These are phyloP conservation scores for Lasioglossum marginatum DNA, from an alignment of 2,888 invertebrate species.

Conservation along the genomic window DNA sequence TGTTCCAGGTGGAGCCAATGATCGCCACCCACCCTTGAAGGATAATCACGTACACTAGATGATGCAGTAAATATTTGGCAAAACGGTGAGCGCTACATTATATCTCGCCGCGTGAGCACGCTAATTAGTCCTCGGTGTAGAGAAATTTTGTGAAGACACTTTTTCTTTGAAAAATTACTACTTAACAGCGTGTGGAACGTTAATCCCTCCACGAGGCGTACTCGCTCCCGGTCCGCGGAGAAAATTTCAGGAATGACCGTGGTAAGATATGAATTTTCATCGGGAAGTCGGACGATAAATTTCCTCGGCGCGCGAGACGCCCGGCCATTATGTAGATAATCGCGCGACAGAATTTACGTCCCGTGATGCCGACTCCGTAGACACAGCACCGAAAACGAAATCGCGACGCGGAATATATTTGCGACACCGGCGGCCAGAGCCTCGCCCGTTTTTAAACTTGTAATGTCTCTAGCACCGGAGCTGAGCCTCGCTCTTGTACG, in stretches of 20 bases:
- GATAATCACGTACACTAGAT: constrained; percentile 53
- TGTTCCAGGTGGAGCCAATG: constrained; percentile 64
- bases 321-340: constrained; percentile 59
- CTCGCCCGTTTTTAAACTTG: constrained; percentile 48
- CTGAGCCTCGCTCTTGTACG: background rate
- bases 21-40: constrained; percentile 29
- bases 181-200: background rate
- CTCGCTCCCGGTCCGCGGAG: background rate
- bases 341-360: constrained; percentile 57
- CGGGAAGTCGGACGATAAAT: constrained; percentile 58
- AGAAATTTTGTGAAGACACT: background rate
- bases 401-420: constrained; percentile 62
- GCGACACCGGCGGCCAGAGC: constrained; percentile 44
- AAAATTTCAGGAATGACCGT: constrained; percentile 15
- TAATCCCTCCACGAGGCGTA: background rate
- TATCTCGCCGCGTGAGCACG: background rate
- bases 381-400: constrained; percentile 52
- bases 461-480: background rate
- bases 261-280: constrained; percentile 58
- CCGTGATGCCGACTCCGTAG: constrained; percentile 49
- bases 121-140: background rate
- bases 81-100: constrained; percentile 48
- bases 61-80: constrained; percentile 61
- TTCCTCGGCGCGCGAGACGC: constrained; percentile 28
- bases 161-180: background rate